Percentiles rank a stretch among this genome's conserved stretches.
Conservation (phyloP, 2,888 invertebrate species). For the Orthonevra nobilis region DNA sequence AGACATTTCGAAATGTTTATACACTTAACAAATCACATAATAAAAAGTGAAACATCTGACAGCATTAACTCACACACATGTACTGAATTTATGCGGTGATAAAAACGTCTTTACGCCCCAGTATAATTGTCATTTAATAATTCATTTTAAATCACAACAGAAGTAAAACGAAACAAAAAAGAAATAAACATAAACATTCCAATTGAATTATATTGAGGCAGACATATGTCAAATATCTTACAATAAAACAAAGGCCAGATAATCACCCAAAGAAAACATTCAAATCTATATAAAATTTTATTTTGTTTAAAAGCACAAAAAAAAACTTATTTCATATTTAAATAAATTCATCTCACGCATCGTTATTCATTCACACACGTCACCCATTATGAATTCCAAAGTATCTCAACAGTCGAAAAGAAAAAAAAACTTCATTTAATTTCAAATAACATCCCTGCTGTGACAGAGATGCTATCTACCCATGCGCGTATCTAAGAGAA, state of each 20-base stretch:
- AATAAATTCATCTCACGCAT: conserved; percentile 43
- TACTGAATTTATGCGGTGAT: conserved; percentile 26
- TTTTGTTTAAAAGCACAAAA: conserved; percentile 19
- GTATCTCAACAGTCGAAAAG: too few relatives aligned
- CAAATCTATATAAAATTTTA: neutral
- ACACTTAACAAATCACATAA: too few relatives aligned
- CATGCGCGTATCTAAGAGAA: conserved; percentile 60
- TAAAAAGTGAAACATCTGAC: too few relatives aligned
- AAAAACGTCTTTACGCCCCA: conserved; percentile 19
- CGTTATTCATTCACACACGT: conserved; percentile 50
- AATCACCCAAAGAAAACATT: conserved; percentile 28
- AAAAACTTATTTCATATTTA: conserved; percentile 3
- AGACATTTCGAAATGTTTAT: neutral
- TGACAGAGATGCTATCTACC: conserved; percentile 11
- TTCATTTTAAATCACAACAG: conserved; percentile 43
- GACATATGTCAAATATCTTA: conserved; percentile 17
- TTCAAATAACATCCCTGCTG: conserved; percentile 66
- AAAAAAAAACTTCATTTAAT: conserved; percentile 27
- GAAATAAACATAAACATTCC: conserved; percentile 12
- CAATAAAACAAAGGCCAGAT: conserved; percentile 33
- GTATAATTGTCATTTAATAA: conserved; percentile 46
- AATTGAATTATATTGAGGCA: conserved; percentile 41
- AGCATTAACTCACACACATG: neutral
- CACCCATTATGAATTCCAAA: conserved; percentile 21
- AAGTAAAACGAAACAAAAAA: neutral